Conservation (phyloP, 2,888 invertebrate genomes). For the Drosophila prolongata region DNA sequence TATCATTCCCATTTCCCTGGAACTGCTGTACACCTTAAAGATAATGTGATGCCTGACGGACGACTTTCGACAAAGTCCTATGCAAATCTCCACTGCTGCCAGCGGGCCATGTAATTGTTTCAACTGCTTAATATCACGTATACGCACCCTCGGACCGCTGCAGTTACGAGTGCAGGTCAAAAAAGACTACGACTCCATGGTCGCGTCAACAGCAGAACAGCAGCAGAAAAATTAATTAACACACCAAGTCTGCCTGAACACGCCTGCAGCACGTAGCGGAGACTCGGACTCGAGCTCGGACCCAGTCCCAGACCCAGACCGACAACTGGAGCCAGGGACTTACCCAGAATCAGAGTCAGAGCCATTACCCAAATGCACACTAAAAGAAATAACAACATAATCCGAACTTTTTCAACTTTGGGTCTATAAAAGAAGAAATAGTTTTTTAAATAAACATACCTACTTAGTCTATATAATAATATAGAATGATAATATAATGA, state of each 20-base stretch:
- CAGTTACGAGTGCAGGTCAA: not conserved
- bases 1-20: slow-evolving; percentile 39
- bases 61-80: slow-evolving; percentile 41
- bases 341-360: slow-evolving; percentile 23
- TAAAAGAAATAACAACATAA: not conserved
- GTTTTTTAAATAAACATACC: too few relatives aligned
- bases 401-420: not conserved
- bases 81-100: slow-evolving; percentile 54
- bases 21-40: slow-evolving; percentile 51
- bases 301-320: slow-evolving; percentile 15
- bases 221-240: slow-evolving; percentile 64
- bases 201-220: slow-evolving; percentile 40
- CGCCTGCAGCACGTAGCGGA: slow-evolving; percentile 60
- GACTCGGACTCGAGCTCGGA: slow-evolving; percentile 9
- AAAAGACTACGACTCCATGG: not conserved
- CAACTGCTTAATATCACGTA: slow-evolving; percentile 60
- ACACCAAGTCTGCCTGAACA: slow-evolving; percentile 44
- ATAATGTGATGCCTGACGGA: slow-evolving; percentile 47
- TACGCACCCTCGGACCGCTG: slow-evolving; percentile 52
- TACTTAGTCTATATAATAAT: too few relatives aligned
- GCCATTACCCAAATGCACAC: slow-evolving; percentile 26
- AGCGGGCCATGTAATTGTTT: slow-evolving; percentile 52
- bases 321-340: slow-evolving; percentile 18
- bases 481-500: too few relatives aligned
- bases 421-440: too few relatives aligned